Conservation (phyloP, 2,888 invertebrate species). For the Sisyra nigra region DNA sequence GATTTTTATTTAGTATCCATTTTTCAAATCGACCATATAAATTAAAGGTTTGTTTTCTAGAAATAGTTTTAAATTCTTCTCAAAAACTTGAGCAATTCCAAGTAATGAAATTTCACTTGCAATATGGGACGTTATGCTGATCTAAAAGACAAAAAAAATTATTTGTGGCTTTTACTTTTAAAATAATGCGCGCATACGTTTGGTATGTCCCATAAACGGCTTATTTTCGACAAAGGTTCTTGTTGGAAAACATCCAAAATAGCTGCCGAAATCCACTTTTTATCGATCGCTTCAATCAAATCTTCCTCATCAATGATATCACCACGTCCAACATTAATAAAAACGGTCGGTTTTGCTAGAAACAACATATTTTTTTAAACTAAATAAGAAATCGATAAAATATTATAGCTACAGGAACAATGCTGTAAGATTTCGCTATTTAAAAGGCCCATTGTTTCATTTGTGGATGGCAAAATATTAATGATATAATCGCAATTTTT, state of each 20-base stretch:
- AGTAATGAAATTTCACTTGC: too few relatives aligned
- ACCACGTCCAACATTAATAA: constrained; percentile 41
- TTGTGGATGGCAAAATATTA: constrained; percentile 35
- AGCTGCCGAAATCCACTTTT: constrained; percentile 35
- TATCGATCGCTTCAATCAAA: constrained; percentile 31
- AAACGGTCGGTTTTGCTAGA: constrained; percentile 26
- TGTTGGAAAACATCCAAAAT: constrained; percentile 36
- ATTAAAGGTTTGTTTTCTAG: too few relatives aligned
- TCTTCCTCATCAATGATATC: constrained; percentile 32
- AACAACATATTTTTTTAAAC: too few relatives aligned
- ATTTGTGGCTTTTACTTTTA: too few relatives aligned
- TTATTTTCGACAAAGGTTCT: constrained; percentile 33
- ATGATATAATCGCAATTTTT: constrained; percentile 35
- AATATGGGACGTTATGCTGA: too few relatives aligned
- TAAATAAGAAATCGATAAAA: too few relatives aligned
- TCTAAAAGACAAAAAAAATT: too few relatives aligned
- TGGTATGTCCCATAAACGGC: constrained; percentile 32
- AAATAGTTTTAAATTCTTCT: too few relatives aligned
- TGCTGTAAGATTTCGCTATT: constrained; percentile 29
- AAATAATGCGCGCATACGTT: too few relatives aligned
- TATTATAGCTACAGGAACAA: constrained; percentile 30
- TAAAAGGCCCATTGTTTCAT: constrained; percentile 30
- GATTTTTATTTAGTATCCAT: too few relatives aligned
- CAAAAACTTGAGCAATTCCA: too few relatives aligned
- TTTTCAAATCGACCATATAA: too few relatives aligned